Evolutionary conservation across 1,140 invertebrate species (phyloP).

Genomic region (Hycleus phaleratus): DNA sequence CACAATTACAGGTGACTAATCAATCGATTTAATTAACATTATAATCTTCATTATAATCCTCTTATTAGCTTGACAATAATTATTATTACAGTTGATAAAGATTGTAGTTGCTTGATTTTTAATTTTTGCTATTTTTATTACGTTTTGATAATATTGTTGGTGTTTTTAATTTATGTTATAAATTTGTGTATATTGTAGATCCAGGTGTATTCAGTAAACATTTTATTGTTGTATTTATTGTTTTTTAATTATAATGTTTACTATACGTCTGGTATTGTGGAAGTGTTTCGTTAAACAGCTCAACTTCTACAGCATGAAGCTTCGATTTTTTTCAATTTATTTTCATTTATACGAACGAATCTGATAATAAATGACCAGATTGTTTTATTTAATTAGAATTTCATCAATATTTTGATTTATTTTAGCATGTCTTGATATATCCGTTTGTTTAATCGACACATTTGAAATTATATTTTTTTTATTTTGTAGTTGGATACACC

Average conservation of each 20-base stretch:
- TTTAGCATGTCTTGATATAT: slow-evolving; percentile 3
- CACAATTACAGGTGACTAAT: slow-evolving; percentile 62
- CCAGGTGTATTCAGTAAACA: too few species aligned
- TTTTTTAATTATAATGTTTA: too few species aligned
- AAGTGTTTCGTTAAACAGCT: slow-evolving; percentile 32
- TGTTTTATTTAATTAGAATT: too few species aligned
- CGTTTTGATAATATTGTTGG: too few species aligned
- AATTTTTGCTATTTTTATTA: too few species aligned
- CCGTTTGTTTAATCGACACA: neutral
- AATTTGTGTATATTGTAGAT: too few species aligned
- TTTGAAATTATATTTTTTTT: slow-evolving; percentile 2
- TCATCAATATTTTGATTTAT: neutral
- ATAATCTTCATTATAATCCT: neutral
- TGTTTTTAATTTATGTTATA: too few species aligned
- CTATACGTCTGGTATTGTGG: too few species aligned
- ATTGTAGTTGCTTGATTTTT: too few species aligned
- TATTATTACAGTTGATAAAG: too few species aligned
- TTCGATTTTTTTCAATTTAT: slow-evolving; percentile 6
- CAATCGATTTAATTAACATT: neutral
- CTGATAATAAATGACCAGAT: too few species aligned
- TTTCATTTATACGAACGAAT: neutral
- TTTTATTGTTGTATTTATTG: too few species aligned
- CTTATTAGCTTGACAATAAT: neutral
- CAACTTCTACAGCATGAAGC: slow-evolving; percentile 24
- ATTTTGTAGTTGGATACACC: slow-evolving; percentile 38